Evolutionary conservation across 2,888 invertebrate species (phyloP).

Genomic region (Sisyra nigra): DNA sequence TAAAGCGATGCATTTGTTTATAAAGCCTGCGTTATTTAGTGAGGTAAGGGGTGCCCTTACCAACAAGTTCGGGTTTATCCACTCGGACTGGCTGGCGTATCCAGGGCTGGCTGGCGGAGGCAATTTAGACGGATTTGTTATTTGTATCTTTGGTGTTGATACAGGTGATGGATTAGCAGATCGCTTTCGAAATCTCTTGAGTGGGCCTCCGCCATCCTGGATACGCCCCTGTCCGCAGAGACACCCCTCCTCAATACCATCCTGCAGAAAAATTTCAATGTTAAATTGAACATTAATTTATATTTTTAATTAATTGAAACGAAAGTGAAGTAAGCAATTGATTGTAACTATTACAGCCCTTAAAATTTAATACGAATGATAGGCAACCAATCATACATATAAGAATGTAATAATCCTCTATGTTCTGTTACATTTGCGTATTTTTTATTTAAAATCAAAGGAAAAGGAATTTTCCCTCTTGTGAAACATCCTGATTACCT

Average conservation of each 20-base stretch:
- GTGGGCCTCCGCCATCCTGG: slow-evolving; percentile 25
- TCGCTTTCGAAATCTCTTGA: slow-evolving; percentile 20
- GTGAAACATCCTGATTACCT: too few relatives aligned
- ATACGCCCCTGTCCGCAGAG: slow-evolving; percentile 30
- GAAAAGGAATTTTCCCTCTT: too few relatives aligned
- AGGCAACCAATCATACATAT: too few relatives aligned
- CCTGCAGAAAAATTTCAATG: slow-evolving; percentile 13
- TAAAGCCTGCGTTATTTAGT: slow-evolving; percentile 1
- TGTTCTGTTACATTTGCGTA: too few relatives aligned
- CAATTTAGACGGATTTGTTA: slow-evolving; percentile 24
- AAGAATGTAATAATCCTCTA: too few relatives aligned
- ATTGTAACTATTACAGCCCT: too few relatives aligned
- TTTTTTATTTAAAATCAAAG: too few relatives aligned
- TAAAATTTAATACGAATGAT: too few relatives aligned
- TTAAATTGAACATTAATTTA: slow-evolving; percentile 6
- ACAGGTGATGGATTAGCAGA: slow-evolving; percentile 15
- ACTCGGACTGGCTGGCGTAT: slow-evolving; percentile 47
- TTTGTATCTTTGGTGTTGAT: slow-evolving; percentile 10
- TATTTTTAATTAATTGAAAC: too few relatives aligned
- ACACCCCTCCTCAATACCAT: slow-evolving; percentile 15
- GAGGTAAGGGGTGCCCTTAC: slow-evolving; percentile 29
- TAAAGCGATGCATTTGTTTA: slow-evolving; percentile 1
- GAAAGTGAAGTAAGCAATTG: too few relatives aligned
- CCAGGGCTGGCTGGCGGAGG: slow-evolving; percentile 47
- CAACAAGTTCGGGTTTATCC: slow-evolving; percentile 47